Evolutionary conservation across 1,140 invertebrate genomes (phyloP), one percentile per base, ranked within the genome.

Genomic region (Thrips palmi): DNA sequence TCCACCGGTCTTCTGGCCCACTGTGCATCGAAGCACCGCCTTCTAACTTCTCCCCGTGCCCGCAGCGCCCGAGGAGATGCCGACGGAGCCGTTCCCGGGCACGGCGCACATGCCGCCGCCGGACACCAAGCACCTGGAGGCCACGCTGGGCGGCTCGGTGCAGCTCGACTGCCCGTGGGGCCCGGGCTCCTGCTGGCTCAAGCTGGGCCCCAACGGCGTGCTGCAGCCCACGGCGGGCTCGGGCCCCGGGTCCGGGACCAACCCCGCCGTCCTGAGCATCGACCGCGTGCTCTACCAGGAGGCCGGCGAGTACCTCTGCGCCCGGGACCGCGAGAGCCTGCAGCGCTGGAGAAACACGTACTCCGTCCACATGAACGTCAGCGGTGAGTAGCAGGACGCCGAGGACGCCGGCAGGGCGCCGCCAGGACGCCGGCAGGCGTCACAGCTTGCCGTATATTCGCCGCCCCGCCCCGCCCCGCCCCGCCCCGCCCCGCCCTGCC

Each of bases 91-190:
- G 29, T 3, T n/a, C 6, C 3, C 2, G 10, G 25, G 37, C n/a
- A 28, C n/a, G 57, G 55, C n/a, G 41, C 58, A 29, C 62, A 60
- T 38, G 61, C 59, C 2, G 59, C 61, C 31, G 49, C 62, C 68
- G 24, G 71, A 74, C 39, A 59, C 65, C 8, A 57, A 61, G 12
- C 69, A 74, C 50, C 62, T 80, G 43, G 79, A 86, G 47, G 80
- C 85, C 10, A 74, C 76, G 29, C 64, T 87, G 14, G 83, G 83
- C 19, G 82, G 81, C 7, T 78, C 78, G 25, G 79, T 86, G 3
- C 79, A 81, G 33, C 61, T 87, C 11, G 77, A 83, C 46, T 87
- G 83, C 57, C 78, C 80, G 33, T 75, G 71, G 53, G 74, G 74
- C 67, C 52, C 63, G 19, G 59, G 59, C 8, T 62, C 62, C 12